These are phyloP conservation scores for Dufourea novaeangliae DNA, from an alignment of 1,140 invertebrate species.

Conservation along the genomic window DNA sequence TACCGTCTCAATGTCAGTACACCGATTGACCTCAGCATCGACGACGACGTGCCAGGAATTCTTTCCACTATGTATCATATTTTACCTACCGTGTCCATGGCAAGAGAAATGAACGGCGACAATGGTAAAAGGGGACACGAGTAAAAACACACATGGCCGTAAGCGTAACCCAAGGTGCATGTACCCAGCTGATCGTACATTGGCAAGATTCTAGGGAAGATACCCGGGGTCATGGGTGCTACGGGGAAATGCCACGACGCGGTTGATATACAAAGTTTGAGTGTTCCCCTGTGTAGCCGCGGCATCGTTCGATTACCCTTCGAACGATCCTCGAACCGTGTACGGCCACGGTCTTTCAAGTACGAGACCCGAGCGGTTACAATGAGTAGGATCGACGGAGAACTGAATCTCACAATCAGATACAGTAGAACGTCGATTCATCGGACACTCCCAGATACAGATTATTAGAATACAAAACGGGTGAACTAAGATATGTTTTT, in stretches of 20 bases:
- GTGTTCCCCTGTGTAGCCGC: slow-evolving; percentile 43
- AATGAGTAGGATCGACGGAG: too few species aligned
- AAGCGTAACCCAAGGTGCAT: slow-evolving; percentile 19
- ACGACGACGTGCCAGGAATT: not conserved
- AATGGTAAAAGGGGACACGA: slow-evolving; percentile 26
- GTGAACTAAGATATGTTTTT: too few species aligned
- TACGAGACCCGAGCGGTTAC: not conserved
- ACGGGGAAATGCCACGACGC: slow-evolving; percentile 64
- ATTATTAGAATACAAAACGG: too few species aligned
- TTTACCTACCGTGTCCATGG: too few species aligned
- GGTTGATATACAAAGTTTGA: slow-evolving; percentile 51
- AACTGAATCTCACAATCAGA: too few species aligned
- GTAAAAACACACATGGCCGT: not conserved
- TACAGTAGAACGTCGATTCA: too few species aligned
- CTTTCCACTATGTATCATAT: not conserved
- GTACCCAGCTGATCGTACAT: slow-evolving; percentile 28
- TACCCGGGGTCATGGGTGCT: slow-evolving; percentile 57
- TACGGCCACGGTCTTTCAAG: slow-evolving; percentile 1
- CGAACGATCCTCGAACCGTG: slow-evolving; percentile 12
- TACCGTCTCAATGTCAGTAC: slow-evolving; percentile 58
- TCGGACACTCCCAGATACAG: too few species aligned
- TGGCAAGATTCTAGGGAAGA: slow-evolving; percentile 57
- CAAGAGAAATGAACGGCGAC: not conserved
- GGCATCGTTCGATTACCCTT: slow-evolving; percentile 52
- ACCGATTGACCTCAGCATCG: slow-evolving; percentile 11